Base-by-base conservation (phyloP, 53 echinoderm and acorn worm species). In the Stichopus horrens region DNA sequence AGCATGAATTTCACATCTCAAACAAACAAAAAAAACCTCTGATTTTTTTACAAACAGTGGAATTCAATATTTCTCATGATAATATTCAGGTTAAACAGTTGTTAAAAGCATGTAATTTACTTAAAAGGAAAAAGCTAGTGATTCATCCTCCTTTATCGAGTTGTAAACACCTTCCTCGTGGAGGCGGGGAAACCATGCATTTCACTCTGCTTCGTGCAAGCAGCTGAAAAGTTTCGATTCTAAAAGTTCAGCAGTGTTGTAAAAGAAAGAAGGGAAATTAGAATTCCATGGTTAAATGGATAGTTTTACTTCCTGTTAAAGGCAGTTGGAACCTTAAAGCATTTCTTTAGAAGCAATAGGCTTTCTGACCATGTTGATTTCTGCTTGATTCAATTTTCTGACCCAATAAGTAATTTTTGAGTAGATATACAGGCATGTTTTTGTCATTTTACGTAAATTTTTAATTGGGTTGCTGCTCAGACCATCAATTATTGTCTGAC, bases 341-440 rank as follows among this genome's bases (percentile, higher is more conserved):
- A 63, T 63, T 63, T 63, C 11, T 16, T 37, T 37, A 37, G 37
- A 37, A 37, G 37, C 37, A 37, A 37, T 37, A 37, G 37, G 37
- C 37, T 37, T 63, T 13, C 63, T 63, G 63, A 63, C 63, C 63
- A 63, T 63, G 63, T 16, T 63, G 78, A 53, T 54, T 78, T 78
- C 14, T 78, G 78, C 51, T 53, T 54, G 78, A 78, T 78, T 78
- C 78, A 78, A 78, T 78, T 78, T 78, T 78, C 78, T 78, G 78
- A 78, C 78, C 78, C 78, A 78, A 78, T 78, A 78, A 78, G 78
- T 78, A 78, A 78, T 78, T 78, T 76, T 78, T 78, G 78, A 78
- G 78, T 53, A 55, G 78, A 78, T 54, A 37, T 37, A 78, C 54
- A 78, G 55, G 78, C 53, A 7, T 78, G 52, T 54, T 78, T 78